These are phyloP conservation scores for Dreissena rostriformis DNA, from an alignment of 1,140 invertebrate species.

Conservation along the genomic window DNA sequence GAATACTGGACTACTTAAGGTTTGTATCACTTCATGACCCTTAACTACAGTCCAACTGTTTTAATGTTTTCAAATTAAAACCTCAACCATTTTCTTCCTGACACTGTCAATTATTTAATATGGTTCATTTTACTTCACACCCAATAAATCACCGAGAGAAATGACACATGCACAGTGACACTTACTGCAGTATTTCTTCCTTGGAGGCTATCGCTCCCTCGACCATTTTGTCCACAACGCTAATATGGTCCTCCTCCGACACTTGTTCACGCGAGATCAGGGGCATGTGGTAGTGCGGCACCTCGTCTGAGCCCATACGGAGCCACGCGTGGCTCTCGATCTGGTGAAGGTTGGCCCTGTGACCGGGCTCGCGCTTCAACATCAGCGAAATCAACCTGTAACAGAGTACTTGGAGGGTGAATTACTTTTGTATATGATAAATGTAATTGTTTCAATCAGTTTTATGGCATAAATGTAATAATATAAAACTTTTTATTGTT, in stretches of 20 bases:
- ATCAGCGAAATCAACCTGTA: slow-evolving; percentile 93
- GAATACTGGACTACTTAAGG: too few relatives aligned
- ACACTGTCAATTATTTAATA: too few relatives aligned
- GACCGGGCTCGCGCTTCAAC: slow-evolving; percentile 95
- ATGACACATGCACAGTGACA: slow-evolving; percentile 2
- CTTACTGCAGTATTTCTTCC: slow-evolving; percentile 89
- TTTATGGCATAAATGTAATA: too few relatives aligned
- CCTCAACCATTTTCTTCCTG: too few relatives aligned
- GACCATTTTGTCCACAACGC: slow-evolving; percentile 98
- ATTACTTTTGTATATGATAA: too few relatives aligned
- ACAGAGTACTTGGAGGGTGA: too few relatives aligned
- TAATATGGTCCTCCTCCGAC: slow-evolving; percentile 94
- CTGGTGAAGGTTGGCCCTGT: slow-evolving; percentile 92
- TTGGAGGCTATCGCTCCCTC: slow-evolving; percentile 95
- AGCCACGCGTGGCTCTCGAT: slow-evolving; percentile 95
- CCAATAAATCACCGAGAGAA: not conserved
- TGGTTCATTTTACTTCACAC: too few relatives aligned
- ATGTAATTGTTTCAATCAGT: too few relatives aligned
- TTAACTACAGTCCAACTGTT: too few relatives aligned
- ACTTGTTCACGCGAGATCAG: slow-evolving; percentile 92
- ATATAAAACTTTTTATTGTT: too few relatives aligned
- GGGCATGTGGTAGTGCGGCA: slow-evolving; percentile 83
- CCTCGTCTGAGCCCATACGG: slow-evolving; percentile 51
- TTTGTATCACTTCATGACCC: too few relatives aligned
- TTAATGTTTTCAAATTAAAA: too few relatives aligned